These are phyloP conservation scores for Alaudala cheleensis DNA, from an alignment of 2,113 vertebrate genomes.

Conservation along the genomic window DNA sequence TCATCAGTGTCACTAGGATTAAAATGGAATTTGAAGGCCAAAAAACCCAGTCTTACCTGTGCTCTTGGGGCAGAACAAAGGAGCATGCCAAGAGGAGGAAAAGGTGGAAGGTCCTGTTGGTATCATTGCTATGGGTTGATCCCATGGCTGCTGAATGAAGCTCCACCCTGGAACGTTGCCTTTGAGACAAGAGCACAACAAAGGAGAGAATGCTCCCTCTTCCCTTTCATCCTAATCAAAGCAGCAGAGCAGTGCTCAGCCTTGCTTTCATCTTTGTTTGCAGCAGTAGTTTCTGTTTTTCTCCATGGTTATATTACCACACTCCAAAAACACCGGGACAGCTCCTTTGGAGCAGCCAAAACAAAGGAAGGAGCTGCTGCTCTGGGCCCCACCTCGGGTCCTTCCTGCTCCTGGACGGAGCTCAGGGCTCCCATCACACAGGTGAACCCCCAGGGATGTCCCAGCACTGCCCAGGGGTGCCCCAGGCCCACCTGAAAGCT, in stretches of 20 bases:
- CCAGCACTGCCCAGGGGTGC: not conserved
- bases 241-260: not conserved
- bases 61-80: not conserved
- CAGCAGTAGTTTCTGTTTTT: not conserved
- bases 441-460: not conserved
- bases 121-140: not conserved
- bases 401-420: not conserved
- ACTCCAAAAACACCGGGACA: not conserved
- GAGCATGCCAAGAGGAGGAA: not conserved
- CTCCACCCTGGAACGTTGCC: not conserved
- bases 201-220: not conserved
- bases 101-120: not conserved
- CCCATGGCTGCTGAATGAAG: not conserved
- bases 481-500: not conserved
- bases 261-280: conserved; percentile 22
- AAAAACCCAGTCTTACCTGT: not conserved
- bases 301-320: not conserved
- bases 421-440: not conserved
- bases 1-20: not conserved
- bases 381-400: not conserved
- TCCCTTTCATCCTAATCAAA: conserved; percentile 33
- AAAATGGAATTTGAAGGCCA: not conserved
- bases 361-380: not conserved
- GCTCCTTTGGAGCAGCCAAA: not conserved
- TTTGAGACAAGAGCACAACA: not conserved